Percentiles rank a stretch among this genome's conserved stretches.
These are phyloP conservation scores for Acanthosepion esculentum DNA, from an alignment of 2,888 invertebrate genomes.

Conservation along the genomic window DNA sequence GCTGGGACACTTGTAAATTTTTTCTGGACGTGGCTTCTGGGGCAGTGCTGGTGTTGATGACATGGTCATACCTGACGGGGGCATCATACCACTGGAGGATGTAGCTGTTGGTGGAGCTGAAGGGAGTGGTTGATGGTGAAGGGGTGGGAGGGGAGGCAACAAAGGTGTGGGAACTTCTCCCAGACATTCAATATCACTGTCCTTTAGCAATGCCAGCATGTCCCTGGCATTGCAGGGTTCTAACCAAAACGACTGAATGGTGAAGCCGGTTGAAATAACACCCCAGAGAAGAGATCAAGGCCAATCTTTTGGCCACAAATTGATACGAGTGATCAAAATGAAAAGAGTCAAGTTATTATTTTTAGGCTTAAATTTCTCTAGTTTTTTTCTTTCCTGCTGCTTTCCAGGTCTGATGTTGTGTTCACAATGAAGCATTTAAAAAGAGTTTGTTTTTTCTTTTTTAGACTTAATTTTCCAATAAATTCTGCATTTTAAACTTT, in stretches of 20 bases:
- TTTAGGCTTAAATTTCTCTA: background rate
- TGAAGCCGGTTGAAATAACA: background rate
- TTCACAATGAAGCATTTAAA: background rate
- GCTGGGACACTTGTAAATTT: constrained; percentile 36
- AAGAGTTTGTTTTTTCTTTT: background rate
- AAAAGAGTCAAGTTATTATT: background rate
- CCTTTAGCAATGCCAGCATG: constrained; percentile 42
- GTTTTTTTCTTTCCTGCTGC: background rate
- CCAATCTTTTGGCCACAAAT: background rate
- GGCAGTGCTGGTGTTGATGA: background rate
- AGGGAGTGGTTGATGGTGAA: constrained; percentile 14
- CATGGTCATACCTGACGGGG: background rate
- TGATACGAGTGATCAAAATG: background rate
- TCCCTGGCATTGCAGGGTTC: constrained; percentile 42
- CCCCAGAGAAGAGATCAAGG: background rate
- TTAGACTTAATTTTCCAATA: background rate
- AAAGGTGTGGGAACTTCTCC: background rate
- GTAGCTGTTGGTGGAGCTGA: background rate
- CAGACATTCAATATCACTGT: constrained; percentile 37
- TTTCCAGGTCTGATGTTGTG: background rate
- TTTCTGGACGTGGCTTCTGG: background rate
- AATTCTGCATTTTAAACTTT: background rate
- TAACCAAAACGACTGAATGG: constrained; percentile 34
- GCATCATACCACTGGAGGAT: background rate
- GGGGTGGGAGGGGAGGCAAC: background rate